Base-by-base conservation (phyloP, 2,113 vertebrate genomes). In the Aphelocoma coerulescens region DNA sequence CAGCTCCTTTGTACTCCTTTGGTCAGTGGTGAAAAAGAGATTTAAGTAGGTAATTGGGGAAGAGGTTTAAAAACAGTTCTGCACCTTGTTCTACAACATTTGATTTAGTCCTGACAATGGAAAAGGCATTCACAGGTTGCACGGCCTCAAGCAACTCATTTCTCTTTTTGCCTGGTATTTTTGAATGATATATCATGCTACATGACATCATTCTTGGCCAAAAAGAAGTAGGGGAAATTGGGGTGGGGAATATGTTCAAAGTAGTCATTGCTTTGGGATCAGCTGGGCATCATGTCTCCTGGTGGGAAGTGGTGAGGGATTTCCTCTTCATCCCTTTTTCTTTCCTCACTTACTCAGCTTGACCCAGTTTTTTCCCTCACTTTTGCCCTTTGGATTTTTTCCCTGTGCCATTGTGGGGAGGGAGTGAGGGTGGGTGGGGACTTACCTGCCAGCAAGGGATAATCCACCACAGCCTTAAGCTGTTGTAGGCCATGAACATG, bases 311-410 rank as follows among this genome's bases (percentile, higher is more conserved):
- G 35, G 18, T 35, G 39, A 68, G 58, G 44, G 6, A 28, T 58
- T n/a, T 4, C 48, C n/a, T 68, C 81, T 51, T 13, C 58, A 48
- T 39, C n/a, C 10, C 7, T 17, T 66, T 49, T 43, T 16, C 10
- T 67, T 54, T 85, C 54, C 67, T 63, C 57, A 30, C 9, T 87
- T 75, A 30, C 7, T 59, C 28, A 76, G 22, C 33, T 18, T 43
- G 59, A 51, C 30, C 6, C 33, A 44, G 6, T 48, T 81, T 82
- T 43, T 17, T 4, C 5, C 51, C 21, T 66, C 0, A 0, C 7
- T 88, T 90, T 66, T 58, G 10, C 33, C 26, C 57, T 63, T 67
- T 28, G 1, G 4, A 22, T 78, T 62, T n/a, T 84, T 13, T 4
- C 17, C 8, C 20, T 32, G 12, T 78, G 20, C 24, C 2, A 0